Evolutionary conservation across 2,797 vertebrate genomes (phyloP).

Genomic region (Chanos chanos): DNA sequence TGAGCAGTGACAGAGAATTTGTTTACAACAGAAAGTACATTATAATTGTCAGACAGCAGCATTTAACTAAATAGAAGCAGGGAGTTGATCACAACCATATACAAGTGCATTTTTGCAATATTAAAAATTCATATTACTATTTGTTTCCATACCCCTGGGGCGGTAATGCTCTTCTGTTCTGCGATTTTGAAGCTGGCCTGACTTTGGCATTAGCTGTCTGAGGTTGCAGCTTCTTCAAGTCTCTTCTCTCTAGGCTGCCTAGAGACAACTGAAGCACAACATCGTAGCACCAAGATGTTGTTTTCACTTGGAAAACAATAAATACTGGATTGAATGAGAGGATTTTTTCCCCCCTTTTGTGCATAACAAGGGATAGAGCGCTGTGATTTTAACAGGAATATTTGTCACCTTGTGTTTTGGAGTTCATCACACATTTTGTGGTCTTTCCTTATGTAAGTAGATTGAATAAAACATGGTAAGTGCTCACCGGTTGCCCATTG

Average conservation of each 20-base stretch:
- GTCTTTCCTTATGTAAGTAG: too few species aligned
- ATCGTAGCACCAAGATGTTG: not conserved
- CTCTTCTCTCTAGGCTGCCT: conserved; percentile 5
- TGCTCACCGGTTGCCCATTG: conserved; percentile 53
- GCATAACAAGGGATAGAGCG: not conserved
- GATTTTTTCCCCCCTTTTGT: too few species aligned
- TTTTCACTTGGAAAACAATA: not conserved
- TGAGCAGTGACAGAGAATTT: conserved; percentile 23
- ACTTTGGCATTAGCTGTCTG: conserved; percentile 39
- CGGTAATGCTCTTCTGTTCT: conserved; percentile 65
- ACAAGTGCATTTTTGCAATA: not conserved
- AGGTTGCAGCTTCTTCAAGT: conserved; percentile 37
- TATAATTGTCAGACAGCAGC: not conserved
- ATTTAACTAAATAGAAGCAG: too few species aligned
- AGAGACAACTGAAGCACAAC: conserved; percentile 13
- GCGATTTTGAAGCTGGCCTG: conserved; percentile 61
- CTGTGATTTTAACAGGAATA: not conserved
- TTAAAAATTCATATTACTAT: not conserved
- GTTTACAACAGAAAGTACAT: not conserved
- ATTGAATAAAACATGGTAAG: not conserved
- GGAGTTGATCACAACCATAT: not conserved
- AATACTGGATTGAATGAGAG: not conserved
- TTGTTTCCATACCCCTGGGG: conserved; percentile 71
- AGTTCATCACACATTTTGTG: too few species aligned
- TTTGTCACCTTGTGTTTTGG: too few species aligned